Conservation (phyloP, 1,140 invertebrate species). For the Drosophila pseudoobscura region DNA sequence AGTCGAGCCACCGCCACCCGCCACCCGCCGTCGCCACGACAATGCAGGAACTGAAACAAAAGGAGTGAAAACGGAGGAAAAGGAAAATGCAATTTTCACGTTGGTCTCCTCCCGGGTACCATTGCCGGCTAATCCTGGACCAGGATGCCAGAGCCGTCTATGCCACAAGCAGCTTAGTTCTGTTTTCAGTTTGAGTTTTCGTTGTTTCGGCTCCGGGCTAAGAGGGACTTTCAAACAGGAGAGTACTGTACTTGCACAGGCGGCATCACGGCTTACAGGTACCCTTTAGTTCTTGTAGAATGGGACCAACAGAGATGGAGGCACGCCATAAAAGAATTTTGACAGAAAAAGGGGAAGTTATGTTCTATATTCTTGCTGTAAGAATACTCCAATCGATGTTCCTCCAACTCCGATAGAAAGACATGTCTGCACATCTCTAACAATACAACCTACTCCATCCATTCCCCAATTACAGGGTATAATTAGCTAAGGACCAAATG, state of each 20-base stretch:
- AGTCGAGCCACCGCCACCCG: too few species aligned
- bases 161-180: slow-evolving; percentile 37
- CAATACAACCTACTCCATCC: too few species aligned
- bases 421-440: too few species aligned
- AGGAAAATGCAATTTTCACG: slow-evolving; percentile 46
- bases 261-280: too few species aligned
- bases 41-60: slow-evolving; percentile 4
- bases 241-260: too few species aligned
- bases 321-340: too few species aligned
- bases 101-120: not conserved
- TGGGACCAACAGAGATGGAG: too few species aligned
- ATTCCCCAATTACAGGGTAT: slow-evolving; percentile 1
- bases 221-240: slow-evolving; percentile 19
- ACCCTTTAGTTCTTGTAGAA: too few species aligned
- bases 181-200: slow-evolving; percentile 3
- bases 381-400: too few species aligned
- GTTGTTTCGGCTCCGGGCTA: slow-evolving; percentile 7
- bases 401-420: too few species aligned
- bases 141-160: not conserved
- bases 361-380: too few species aligned
- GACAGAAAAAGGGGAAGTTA: too few species aligned
- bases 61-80: not conserved
- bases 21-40: slow-evolving; percentile 5
- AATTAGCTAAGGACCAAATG: slow-evolving; percentile 46
- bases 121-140: slow-evolving; percentile 4